These are phyloP conservation scores for Megaleporinus macrocephalus DNA, from an alignment of 2,113 vertebrate species.

Conservation along the genomic window DNA sequence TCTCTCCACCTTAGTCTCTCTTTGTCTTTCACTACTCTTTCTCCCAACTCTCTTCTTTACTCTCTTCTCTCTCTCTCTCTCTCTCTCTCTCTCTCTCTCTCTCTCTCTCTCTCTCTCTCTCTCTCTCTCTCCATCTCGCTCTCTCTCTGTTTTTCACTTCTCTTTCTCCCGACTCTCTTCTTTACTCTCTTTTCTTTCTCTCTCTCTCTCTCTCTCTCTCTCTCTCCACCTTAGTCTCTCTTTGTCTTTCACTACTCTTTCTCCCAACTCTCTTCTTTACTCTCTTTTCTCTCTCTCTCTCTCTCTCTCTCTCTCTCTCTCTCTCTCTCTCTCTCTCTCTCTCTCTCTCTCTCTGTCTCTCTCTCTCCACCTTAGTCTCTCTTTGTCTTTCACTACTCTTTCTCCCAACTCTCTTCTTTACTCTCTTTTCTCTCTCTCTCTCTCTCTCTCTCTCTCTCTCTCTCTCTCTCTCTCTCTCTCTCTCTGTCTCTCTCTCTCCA, in stretches of 20 bases:
- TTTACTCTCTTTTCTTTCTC: too few relatives aligned
- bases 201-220: too few relatives aligned
- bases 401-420: background rate
- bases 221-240: too few relatives aligned
- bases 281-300: background rate
- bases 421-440: background rate
- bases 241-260: too few relatives aligned
- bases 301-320: background rate
- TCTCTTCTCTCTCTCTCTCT: background rate
- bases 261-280: background rate
- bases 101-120: background rate
- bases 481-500: slow-evolving; percentile 8
- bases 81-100: background rate
- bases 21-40: too few relatives aligned
- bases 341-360: too few relatives aligned
- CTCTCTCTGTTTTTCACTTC: background rate
- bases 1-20: background rate
- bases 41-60: background rate
- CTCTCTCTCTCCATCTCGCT: background rate
- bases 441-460: background rate
- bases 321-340: too few relatives aligned
- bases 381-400: too few relatives aligned
- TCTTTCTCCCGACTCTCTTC: too few relatives aligned
- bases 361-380: too few relatives aligned
- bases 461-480: background rate